Conservation (phyloP, 2,113 vertebrate species). For the Tiliqua scincoides region DNA sequence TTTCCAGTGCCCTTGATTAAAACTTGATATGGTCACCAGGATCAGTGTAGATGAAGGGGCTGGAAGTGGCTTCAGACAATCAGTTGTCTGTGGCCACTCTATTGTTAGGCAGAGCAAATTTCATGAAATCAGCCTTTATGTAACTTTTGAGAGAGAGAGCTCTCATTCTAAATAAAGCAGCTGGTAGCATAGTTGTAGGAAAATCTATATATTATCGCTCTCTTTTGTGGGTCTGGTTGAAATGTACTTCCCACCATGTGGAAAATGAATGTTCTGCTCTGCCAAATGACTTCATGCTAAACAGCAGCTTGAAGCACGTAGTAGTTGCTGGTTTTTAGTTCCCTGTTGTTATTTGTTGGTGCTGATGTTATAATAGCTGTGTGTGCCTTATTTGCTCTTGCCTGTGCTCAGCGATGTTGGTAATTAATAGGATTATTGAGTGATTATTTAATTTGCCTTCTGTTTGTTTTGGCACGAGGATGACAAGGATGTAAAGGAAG, state of each 20-base stretch:
- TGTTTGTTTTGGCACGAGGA: constrained; percentile 25
- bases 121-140: constrained; percentile 41
- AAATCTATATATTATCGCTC: constrained; percentile 36
- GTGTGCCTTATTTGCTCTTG: constrained; percentile 33
- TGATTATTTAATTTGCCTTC: constrained; percentile 26
- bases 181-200: constrained; percentile 52
- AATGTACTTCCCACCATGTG: constrained; percentile 38
- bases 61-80: not conserved
- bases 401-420: not conserved
- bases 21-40: too few species aligned
- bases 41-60: not conserved
- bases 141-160: constrained; percentile 12
- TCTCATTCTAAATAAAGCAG: constrained; percentile 45
- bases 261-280: constrained; percentile 32
- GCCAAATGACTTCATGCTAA: constrained; percentile 38
- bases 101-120: constrained; percentile 37
- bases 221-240: not conserved
- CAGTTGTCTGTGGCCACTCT: constrained; percentile 11
- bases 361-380: constrained; percentile 4
- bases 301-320: constrained; percentile 28
- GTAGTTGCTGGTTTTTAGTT: constrained; percentile 34
- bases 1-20: too few species aligned
- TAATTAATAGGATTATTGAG: constrained; percentile 35
- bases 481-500: constrained; percentile 31
- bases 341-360: constrained; percentile 39